phyloP scores from a whole-genome alignment of 2,797 vertebrate genomes.

The Rhinophrynus dorsalis region DNA sequence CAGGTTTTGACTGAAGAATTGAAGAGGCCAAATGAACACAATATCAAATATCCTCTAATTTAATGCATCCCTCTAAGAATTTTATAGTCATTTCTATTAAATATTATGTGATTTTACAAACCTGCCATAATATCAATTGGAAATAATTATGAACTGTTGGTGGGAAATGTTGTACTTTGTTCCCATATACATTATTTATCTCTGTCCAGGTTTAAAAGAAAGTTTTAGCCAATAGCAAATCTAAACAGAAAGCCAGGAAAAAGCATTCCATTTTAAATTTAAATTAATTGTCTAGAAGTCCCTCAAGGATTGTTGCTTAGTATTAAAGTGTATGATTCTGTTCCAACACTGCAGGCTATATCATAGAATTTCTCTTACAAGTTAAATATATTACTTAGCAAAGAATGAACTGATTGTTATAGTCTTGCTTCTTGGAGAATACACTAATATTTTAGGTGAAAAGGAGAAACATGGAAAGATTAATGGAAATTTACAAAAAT shows the following conservation, averaged over 20 bases:
- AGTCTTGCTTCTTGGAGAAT: not conserved
- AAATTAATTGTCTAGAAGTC: constrained; percentile 33
- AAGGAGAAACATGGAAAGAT: constrained; percentile 59
- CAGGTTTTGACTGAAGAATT: too few relatives aligned
- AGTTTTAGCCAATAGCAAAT: constrained; percentile 1
- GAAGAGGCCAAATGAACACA: too few relatives aligned
- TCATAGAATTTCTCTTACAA: constrained; percentile 4
- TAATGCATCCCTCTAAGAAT: too few relatives aligned
- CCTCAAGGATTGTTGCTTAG: constrained; percentile 7
- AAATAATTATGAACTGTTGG: not conserved
- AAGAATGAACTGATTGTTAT: constrained; percentile 39
- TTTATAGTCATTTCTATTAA: too few relatives aligned
- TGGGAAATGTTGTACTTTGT: not conserved
- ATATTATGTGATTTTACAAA: not conserved
- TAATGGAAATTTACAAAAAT: constrained; percentile 63
- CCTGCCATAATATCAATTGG: not conserved
- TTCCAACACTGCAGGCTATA: constrained; percentile 39
- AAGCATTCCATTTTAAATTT: constrained; percentile 30
- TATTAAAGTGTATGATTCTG: constrained; percentile 13
- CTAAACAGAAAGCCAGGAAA: constrained; percentile 18
- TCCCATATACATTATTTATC: constrained; percentile 18
- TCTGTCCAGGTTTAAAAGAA: constrained; percentile 1
- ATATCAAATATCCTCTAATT: too few relatives aligned
- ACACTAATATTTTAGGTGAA: constrained; percentile 22
- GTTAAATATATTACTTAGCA: constrained; percentile 21